Percentiles rank a stretch among this genome's conserved stretches.
Evolutionary conservation across 1,140 invertebrate species (phyloP).

Genomic region (Pseudachorutes palmiensis): DNA sequence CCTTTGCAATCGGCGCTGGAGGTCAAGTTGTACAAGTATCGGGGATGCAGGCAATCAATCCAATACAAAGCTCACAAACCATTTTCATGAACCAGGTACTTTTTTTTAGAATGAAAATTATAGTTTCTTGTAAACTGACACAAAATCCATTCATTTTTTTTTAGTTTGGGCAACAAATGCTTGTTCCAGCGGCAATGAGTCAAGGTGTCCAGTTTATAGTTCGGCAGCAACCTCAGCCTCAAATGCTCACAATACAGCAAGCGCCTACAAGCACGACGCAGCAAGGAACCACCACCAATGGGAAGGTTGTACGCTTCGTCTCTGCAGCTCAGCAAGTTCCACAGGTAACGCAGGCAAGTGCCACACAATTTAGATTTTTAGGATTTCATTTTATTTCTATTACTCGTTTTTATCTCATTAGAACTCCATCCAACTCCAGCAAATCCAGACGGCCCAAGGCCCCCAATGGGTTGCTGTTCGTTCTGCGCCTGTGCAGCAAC

Average conservation of each 20-base stretch:
- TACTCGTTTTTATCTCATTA: slow-evolving; percentile 15
- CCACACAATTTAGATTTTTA: background rate
- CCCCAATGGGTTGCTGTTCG: slow-evolving; percentile 29
- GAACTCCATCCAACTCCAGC: slow-evolving; percentile 30
- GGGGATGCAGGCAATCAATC: slow-evolving; percentile 20
- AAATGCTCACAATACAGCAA: slow-evolving; percentile 36
- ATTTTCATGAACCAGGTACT: slow-evolving; percentile 37
- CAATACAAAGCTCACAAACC: slow-evolving; percentile 23
- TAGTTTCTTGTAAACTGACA: background rate
- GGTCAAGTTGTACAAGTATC: slow-evolving; percentile 32
- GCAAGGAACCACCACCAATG: slow-evolving; percentile 13
- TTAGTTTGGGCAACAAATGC: slow-evolving; percentile 36
- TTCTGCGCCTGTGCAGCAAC: slow-evolving; percentile 6
- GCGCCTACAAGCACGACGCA: slow-evolving; percentile 22
- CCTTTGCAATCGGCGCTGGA: slow-evolving; percentile 18
- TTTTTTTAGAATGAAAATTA: background rate
- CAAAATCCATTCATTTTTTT: slow-evolving; percentile 6
- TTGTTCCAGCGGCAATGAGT: slow-evolving; percentile 28
- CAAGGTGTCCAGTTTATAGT: slow-evolving; percentile 36
- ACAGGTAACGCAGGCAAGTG: slow-evolving; percentile 33
- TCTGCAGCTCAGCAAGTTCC: slow-evolving; percentile 25
- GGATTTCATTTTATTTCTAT: background rate
- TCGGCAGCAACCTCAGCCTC: slow-evolving; percentile 35
- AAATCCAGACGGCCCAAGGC: slow-evolving; percentile 35
- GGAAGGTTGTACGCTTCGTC: slow-evolving; percentile 35